A percentile compares a stretch with the other conserved stretches of the same genome.
Conservation (phyloP, 2,888 invertebrate species). For the Rotaria socialis region DNA sequence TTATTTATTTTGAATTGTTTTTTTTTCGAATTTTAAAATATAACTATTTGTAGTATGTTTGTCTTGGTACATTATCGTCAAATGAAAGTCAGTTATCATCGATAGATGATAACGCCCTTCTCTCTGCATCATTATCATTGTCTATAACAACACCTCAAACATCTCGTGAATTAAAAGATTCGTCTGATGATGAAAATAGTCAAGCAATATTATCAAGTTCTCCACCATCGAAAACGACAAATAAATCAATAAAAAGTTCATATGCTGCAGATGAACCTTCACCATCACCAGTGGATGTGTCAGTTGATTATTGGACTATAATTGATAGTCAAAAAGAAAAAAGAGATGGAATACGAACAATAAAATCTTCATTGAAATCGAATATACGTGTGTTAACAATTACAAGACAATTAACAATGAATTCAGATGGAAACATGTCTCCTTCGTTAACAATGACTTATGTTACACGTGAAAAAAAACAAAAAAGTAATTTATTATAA, state of each 20-base stretch:
- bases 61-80: not conserved
- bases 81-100: not conserved
- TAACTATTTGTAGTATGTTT: not conserved
- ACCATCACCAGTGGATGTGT: not conserved
- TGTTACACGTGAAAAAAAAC: constrained; percentile 90
- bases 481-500: constrained; percentile 71
- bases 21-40: too few relatives aligned
- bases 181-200: not conserved
- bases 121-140: not conserved
- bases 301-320: constrained; percentile 26
- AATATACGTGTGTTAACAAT: constrained; percentile 32
- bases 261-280: not conserved
- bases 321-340: not conserved
- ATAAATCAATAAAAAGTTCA: not conserved
- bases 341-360: not conserved
- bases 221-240: not conserved
- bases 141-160: not conserved
- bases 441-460: constrained; percentile 70
- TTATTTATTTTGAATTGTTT: too few relatives aligned
- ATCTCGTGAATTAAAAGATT: not conserved
- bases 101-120: not conserved
- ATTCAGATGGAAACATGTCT: constrained; percentile 63
- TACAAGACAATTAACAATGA: constrained; percentile 1
- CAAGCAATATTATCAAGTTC: not conserved
- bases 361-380: constrained; percentile 30